Conservation (phyloP, 2,113 vertebrate genomes). For the Peromyscus leucopus region DNA sequence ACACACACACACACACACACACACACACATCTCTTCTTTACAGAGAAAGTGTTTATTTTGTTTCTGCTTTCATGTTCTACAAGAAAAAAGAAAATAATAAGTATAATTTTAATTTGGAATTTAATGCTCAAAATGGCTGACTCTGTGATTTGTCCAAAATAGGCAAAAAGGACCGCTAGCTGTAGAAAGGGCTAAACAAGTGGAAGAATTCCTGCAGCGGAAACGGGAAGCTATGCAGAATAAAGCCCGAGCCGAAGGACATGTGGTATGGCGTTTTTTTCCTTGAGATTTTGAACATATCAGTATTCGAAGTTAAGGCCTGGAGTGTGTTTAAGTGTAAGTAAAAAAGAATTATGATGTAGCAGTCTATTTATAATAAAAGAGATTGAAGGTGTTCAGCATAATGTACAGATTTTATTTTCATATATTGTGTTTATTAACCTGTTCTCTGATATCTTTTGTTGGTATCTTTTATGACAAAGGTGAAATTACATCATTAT, state of each 20-base stretch:
- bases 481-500: background rate
- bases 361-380: background rate
- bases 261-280: conserved; percentile 91
- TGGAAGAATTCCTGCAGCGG: conserved; percentile 96
- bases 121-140: conserved; percentile 71
- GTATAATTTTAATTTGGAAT: conserved; percentile 31
- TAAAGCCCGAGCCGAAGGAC: conserved; percentile 98
- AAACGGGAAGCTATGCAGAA: conserved; percentile 97
- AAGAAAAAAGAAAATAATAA: conserved; percentile 21
- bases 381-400: background rate
- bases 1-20: background rate
- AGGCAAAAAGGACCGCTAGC: conserved; percentile 91
- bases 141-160: conserved; percentile 79
- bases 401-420: background rate
- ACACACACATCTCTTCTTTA: background rate
- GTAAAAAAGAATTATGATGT: conserved; percentile 10
- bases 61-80: conserved; percentile 29
- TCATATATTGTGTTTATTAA: conserved; percentile 42
- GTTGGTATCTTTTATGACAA: conserved; percentile 40
- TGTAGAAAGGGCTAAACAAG: conserved; percentile 92
- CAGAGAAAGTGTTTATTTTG: conserved; percentile 37
- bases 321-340: conserved; percentile 65
- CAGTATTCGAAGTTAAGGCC: conserved; percentile 43
- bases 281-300: conserved; percentile 48
- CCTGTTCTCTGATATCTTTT: conserved; percentile 50